Percentiles rank a stretch among this genome's conserved stretches.
phyloP scores from a whole-genome alignment of 2,797 vertebrate species.

The Gila robusta region DNA sequence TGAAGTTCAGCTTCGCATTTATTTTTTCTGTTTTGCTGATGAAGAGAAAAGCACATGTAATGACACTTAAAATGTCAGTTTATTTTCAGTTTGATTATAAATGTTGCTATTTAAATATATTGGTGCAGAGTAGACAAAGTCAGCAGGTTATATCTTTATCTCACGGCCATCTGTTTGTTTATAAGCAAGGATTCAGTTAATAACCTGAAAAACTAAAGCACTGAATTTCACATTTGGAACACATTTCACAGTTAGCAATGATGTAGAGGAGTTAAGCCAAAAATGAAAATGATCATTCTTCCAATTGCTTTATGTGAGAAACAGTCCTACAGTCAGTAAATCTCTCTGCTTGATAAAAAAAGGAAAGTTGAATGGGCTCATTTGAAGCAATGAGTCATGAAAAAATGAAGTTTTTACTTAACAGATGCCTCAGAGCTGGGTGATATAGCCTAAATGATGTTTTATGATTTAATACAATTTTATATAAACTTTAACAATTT shows the following conservation, averaged over 20 bases:
- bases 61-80: slow-evolving; percentile 8
- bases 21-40: not conserved
- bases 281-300: not conserved
- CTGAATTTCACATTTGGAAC: not conserved
- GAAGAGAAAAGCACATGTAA: not conserved
- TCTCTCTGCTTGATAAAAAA: not conserved
- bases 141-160: slow-evolving; percentile 1
- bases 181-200: not conserved
- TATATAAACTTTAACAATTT: no score
- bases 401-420: not conserved
- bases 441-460: no score
- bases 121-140: not conserved
- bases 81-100: slow-evolving; percentile 3
- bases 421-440: not conserved
- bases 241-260: not conserved
- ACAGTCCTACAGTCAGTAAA: not conserved
- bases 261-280: not conserved
- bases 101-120: slow-evolving; percentile 14
- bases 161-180: slow-evolving; percentile 27
- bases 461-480: no score
- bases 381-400: no score
- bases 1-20: slow-evolving; percentile 15
- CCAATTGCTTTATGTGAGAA: not conserved
- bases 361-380: not conserved
- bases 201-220: slow-evolving; percentile 6